A percentile compares a stretch with the other conserved stretches of the same genome.
Evolutionary conservation across 2,113 vertebrate species (phyloP).

Genomic region (Hippocampus zosterae): DNA sequence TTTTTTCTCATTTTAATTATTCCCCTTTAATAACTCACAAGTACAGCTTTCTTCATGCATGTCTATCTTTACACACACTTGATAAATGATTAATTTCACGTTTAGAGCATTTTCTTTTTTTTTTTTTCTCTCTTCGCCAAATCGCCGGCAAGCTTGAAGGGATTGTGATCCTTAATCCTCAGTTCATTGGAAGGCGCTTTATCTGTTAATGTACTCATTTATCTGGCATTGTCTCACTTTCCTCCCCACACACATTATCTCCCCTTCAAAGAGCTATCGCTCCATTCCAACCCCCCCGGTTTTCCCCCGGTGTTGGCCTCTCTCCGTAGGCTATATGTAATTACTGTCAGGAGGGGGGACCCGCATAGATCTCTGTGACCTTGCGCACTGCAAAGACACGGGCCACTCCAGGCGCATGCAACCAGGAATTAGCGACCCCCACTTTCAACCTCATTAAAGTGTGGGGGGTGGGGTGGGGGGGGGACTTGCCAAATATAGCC

Average conservation of each 20-base stretch:
- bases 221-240: conserved; percentile 46
- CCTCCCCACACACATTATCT: conserved; percentile 15
- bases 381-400: conserved; percentile 56
- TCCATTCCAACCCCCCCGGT: neutral
- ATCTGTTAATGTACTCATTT: conserved; percentile 43
- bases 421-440: conserved; percentile 14
- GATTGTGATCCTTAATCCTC: conserved; percentile 50
- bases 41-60: conserved; percentile 25
- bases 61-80: conserved; percentile 44
- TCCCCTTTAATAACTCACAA: conserved; percentile 61
- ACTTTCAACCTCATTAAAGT: conserved; percentile 3
- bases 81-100: conserved; percentile 48
- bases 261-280: conserved; percentile 8
- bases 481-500: conserved; percentile 22
- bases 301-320: conserved; percentile 30
- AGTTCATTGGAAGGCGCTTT: conserved; percentile 47
- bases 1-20: conserved; percentile 60
- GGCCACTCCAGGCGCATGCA: conserved; percentile 43
- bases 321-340: conserved; percentile 66
- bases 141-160: conserved; percentile 48
- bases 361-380: conserved; percentile 60
- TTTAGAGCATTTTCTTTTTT: conserved; percentile 30
- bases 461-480: no score
- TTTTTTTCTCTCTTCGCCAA: conserved; percentile 7
- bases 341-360: conserved; percentile 66